A percentile compares a stretch with the other conserved stretches of the same genome.
Evolutionary conservation across 2,888 invertebrate species (phyloP).

Genomic region (Caenorhabditis sp.): DNA sequence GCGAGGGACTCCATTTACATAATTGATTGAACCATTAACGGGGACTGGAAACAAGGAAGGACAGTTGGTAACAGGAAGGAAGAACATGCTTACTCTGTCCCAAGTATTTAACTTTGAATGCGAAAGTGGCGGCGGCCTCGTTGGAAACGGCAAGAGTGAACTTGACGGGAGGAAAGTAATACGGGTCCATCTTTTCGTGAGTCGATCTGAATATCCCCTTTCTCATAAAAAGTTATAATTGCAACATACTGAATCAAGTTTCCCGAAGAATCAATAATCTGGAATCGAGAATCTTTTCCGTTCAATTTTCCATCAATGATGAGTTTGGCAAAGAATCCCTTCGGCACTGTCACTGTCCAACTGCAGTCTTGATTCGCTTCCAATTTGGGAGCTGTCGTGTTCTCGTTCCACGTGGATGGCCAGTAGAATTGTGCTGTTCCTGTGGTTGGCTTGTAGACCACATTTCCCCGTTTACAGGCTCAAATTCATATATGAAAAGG

Average conservation of each 20-base stretch:
- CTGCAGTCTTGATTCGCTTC: conserved; percentile 20
- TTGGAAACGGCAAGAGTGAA: conserved; percentile 19
- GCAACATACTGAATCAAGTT: conserved; percentile 16
- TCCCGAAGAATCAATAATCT: conserved; percentile 38
- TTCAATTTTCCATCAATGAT: conserved; percentile 25
- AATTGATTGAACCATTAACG: neutral
- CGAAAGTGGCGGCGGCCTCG: conserved; percentile 18
- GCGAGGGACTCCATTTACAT: neutral
- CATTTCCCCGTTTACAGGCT: conserved; percentile 7
- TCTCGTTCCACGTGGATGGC: conserved; percentile 32
- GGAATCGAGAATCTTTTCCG: conserved; percentile 6
- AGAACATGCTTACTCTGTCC: conserved; percentile 16
- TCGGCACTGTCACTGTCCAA: conserved; percentile 38
- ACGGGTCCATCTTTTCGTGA: conserved; percentile 32
- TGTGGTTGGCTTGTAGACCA: neutral
- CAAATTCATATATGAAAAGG: too few species aligned
- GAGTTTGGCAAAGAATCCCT: conserved; percentile 35
- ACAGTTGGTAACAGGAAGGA: neutral
- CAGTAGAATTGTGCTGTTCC: conserved; percentile 14
- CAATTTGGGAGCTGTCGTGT: conserved; percentile 18
- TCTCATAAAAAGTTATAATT: neutral
- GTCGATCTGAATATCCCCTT: neutral
- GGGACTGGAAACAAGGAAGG: too few species aligned
- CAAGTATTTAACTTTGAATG: conserved; percentile 33
- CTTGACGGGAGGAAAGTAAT: conserved; percentile 32